Evolutionary conservation across 2,113 vertebrate species (phyloP), one percentile per base, ranked within the genome.

Genomic region (Setophaga kirtlandii): DNA sequence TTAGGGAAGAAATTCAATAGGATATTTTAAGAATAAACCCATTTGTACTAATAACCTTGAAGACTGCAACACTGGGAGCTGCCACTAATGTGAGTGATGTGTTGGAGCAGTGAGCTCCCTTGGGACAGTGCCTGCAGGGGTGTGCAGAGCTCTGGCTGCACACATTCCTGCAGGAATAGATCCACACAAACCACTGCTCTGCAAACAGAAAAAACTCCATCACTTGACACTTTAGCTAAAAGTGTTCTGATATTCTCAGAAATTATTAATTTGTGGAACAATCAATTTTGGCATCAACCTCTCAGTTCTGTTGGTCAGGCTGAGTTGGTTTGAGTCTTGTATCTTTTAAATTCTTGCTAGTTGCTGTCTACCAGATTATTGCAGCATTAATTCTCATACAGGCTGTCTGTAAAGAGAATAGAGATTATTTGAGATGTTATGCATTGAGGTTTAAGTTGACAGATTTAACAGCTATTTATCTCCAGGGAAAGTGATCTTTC

Each of bases 401-500:
- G 37, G 47, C 82, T 88, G 86, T 75, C 74, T 77, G 59, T 68
- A 68, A 85, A 53, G 69, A 83, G 39, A 82, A 68, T 25, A 19
- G 56, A 79, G 90, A 94, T 96, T 94, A 95, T 82, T 94, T 93
- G 69, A 79, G 83, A 89, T 91, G 91, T 85, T 92, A 28, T 0
- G 8, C 53, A 87, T 79, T 93, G 81, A 83, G 71, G 71, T 78
- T 96, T 90, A 96, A 96, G 82, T 91, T 91, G 94, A 94, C 90
- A 96, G 87, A 87, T 95, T 80, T 94, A 94, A 76, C 86, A 95
- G 90, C 95, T 94, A 74, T 95, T 96, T 96, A 89, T 96, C 96
- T 93, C 93, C 33, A 70, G 87, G 91, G 69, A 87, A 91, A 95
- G 70, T 89, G 73, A 59, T 92, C 90, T 92, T 95, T 83, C 91